A percentile compares a stretch with the other conserved stretches of the same genome.
Conservation (phyloP, 2,797 vertebrate genomes). For the Eurystomus glaucurus region DNA sequence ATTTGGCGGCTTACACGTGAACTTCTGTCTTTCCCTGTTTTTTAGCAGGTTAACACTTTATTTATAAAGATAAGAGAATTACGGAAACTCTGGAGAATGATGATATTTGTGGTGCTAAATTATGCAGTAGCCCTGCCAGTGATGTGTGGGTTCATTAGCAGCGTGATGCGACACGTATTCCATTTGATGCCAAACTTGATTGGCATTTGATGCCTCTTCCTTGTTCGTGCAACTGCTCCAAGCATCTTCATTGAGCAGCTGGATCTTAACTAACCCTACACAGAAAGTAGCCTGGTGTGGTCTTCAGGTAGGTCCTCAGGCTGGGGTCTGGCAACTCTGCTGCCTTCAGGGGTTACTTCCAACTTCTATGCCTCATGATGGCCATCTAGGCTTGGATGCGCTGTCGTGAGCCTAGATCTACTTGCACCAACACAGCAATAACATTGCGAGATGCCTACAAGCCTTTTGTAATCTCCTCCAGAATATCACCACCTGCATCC, state of each 20-base stretch:
- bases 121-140: neutral
- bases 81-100: neutral
- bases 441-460: constrained; percentile 6
- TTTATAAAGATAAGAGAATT: constrained; percentile 16
- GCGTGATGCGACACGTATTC: neutral
- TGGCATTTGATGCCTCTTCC: neutral
- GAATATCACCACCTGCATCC: constrained; percentile 34
- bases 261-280: neutral
- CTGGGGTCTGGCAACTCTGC: neutral
- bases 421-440: neutral
- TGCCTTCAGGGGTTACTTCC: neutral
- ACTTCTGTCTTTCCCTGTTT: neutral
- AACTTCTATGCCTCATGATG: neutral
- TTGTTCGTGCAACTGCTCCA: neutral
- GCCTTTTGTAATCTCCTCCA: constrained; percentile 1
- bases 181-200: neutral
- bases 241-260: neutral
- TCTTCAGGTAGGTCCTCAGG: fast-evolving
- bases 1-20: neutral
- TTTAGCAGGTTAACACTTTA: neutral
- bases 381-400: neutral
- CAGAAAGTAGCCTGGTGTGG: fast-evolving
- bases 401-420: neutral
- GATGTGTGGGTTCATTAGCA: neutral
- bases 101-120: neutral